Evolutionary conservation across 2,797 vertebrate species (phyloP).

Genomic region (Anabacerthia variegaticeps): DNA sequence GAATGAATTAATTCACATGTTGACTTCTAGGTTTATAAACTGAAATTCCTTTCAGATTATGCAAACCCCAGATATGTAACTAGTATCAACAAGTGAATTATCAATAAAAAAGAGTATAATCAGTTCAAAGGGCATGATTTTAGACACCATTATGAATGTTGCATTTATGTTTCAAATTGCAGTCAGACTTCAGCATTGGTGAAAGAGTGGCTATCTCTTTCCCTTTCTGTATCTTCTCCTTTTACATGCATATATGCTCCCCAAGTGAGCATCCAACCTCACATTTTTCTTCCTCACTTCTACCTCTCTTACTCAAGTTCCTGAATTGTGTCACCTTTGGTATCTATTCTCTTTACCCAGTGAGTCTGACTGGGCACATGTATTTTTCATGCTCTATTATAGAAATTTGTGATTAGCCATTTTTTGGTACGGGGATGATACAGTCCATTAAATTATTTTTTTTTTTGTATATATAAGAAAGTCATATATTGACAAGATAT

Average conservation of each 20-base stretch:
- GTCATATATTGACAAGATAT: background rate
- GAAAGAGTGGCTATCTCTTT: background rate
- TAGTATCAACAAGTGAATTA: conserved; percentile 21
- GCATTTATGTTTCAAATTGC: background rate
- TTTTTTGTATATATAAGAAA: background rate
- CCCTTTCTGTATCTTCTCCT: background rate
- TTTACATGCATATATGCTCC: background rate
- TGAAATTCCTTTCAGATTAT: conserved; percentile 61
- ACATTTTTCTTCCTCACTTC: background rate
- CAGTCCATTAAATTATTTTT: background rate
- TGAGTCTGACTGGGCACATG: background rate
- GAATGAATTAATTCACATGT: conserved; percentile 66
- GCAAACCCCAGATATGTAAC: conserved; percentile 40
- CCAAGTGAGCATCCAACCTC: background rate
- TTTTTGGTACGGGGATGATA: background rate
- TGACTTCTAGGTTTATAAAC: conserved; percentile 63
- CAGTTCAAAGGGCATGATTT: background rate
- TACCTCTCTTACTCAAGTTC: background rate
- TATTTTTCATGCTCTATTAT: background rate
- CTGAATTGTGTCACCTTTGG: background rate
- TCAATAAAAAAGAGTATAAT: background rate
- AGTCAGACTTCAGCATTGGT: background rate
- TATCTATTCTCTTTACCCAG: background rate
- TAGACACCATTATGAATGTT: background rate
- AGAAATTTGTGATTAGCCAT: background rate